Percentiles rank a stretch among this genome's conserved stretches.
Evolutionary conservation across 2,113 vertebrate species (phyloP).

Genomic region (Ptyas mucosa): DNA sequence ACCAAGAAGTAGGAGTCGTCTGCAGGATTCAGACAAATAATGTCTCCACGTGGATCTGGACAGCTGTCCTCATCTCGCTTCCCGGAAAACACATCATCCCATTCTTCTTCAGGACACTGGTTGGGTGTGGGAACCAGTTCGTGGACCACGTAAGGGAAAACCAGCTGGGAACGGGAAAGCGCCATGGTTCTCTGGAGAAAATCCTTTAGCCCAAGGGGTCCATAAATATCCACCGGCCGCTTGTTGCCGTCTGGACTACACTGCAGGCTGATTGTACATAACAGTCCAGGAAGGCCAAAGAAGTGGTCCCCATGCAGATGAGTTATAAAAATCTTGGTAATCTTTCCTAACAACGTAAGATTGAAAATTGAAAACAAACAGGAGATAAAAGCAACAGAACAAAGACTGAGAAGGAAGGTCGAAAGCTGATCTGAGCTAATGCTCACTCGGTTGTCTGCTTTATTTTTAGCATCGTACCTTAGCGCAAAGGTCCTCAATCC

Average conservation of each 20-base stretch:
- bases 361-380: background rate
- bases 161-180: constrained; percentile 82
- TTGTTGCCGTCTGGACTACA: constrained; percentile 54
- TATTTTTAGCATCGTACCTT: background rate
- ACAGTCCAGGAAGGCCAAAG: constrained; percentile 89
- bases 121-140: constrained; percentile 82
- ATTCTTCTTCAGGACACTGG: constrained; percentile 82
- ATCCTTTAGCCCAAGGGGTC: constrained; percentile 78
- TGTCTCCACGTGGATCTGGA: constrained; percentile 67
- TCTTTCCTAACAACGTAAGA: constrained; percentile 72
- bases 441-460: background rate
- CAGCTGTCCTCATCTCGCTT: background rate
- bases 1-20: constrained; percentile 76
- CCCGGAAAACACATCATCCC: constrained; percentile 48
- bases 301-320: constrained; percentile 93
- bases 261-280: constrained; percentile 89
- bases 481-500: no score
- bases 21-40: constrained; percentile 64
- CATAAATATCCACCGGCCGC: constrained; percentile 80
- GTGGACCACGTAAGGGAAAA: constrained; percentile 84
- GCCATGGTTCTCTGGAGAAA: constrained; percentile 78
- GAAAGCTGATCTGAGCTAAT: background rate
- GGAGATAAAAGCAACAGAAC: background rate
- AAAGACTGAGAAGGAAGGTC: background rate
- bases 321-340: constrained; percentile 93